Evolutionary conservation across 2,797 vertebrate species (phyloP).

Genomic region (Gobio occitaniae): DNA sequence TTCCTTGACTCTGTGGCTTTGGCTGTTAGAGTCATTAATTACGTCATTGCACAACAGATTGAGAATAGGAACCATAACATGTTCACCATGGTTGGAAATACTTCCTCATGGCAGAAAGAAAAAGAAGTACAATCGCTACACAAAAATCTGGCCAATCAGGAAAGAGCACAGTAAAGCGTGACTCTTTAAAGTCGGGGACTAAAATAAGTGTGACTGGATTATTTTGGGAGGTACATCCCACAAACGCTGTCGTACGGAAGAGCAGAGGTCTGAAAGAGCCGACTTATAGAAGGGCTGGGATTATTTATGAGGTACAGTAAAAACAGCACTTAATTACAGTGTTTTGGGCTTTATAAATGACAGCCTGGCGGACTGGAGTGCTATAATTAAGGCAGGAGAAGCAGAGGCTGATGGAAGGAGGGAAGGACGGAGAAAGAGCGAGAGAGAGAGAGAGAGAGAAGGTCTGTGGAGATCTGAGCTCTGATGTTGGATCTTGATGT

Average conservation of each 20-base stretch:
- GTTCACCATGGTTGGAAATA: constrained; percentile 70
- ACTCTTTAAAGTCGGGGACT: constrained; percentile 12
- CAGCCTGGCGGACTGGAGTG: constrained; percentile 77
- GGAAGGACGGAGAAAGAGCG: constrained; percentile 41
- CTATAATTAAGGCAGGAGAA: constrained; percentile 80
- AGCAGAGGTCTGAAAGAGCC: constrained; percentile 52
- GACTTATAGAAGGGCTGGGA: constrained; percentile 66
- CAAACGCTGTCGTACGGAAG: constrained; percentile 51
- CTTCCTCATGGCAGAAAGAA: constrained; percentile 63
- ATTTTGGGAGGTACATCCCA: constrained; percentile 25
- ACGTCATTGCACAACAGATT: constrained; percentile 77
- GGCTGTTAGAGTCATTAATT: constrained; percentile 82
- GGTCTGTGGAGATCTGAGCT: constrained; percentile 58
- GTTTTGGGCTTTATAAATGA: constrained; percentile 83
- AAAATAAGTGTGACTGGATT: constrained; percentile 27
- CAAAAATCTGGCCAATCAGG: constrained; percentile 56
- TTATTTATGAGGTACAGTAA: constrained; percentile 85
- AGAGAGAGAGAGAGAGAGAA: constrained; percentile 38
- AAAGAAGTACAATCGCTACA: constrained; percentile 53
- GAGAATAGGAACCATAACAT: constrained; percentile 71
- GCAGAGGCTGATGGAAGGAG: constrained; percentile 57
- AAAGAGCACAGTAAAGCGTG: constrained; percentile 53
- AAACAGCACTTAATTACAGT: constrained; percentile 83
- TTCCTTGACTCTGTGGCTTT: constrained; percentile 72
- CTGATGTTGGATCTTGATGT: constrained; percentile 62